phyloP scores from a whole-genome alignment of 2,797 vertebrate species.

The Leptodactylus fallax region DNA sequence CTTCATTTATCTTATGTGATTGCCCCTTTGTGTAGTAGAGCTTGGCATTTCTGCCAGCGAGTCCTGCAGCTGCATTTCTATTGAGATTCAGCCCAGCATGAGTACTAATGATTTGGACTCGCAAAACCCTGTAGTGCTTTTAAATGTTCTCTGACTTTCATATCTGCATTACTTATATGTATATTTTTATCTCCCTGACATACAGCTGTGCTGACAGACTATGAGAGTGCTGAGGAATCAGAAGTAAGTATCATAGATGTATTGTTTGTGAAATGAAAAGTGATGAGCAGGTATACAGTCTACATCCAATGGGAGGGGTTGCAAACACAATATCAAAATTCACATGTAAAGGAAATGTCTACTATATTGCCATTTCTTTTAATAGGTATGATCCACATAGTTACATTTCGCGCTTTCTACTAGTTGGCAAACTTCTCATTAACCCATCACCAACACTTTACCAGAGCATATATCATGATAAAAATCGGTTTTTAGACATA shows the following conservation, averaged over 20 bases:
- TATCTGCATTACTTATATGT: not conserved
- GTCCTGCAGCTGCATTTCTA: slow-evolving; percentile 28
- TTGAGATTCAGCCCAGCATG: not conserved
- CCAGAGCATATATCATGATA: not conserved
- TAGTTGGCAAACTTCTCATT: not conserved
- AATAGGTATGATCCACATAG: too few species aligned
- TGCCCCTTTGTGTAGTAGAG: slow-evolving; percentile 28
- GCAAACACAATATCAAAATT: not conserved
- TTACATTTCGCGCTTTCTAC: too few species aligned
- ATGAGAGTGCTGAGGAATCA: slow-evolving; percentile 93
- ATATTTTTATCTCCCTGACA: slow-evolving; percentile 1
- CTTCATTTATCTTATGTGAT: slow-evolving; percentile 28
- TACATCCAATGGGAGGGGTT: not conserved
- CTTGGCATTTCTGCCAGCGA: slow-evolving; percentile 2
- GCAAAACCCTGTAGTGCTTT: not conserved
- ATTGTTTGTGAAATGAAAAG: not conserved
- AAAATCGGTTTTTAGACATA: too few species aligned
- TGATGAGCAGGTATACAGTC: not conserved
- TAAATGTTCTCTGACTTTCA: not conserved
- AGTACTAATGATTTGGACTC: not conserved
- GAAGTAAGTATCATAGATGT: slow-evolving; percentile 80
- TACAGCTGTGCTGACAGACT: slow-evolving; percentile 93
- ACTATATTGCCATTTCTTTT: not conserved
- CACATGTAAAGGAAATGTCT: not conserved
- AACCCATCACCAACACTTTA: not conserved